Conservation (phyloP, 2,113 vertebrate genomes). For the Suncus etruscus region DNA sequence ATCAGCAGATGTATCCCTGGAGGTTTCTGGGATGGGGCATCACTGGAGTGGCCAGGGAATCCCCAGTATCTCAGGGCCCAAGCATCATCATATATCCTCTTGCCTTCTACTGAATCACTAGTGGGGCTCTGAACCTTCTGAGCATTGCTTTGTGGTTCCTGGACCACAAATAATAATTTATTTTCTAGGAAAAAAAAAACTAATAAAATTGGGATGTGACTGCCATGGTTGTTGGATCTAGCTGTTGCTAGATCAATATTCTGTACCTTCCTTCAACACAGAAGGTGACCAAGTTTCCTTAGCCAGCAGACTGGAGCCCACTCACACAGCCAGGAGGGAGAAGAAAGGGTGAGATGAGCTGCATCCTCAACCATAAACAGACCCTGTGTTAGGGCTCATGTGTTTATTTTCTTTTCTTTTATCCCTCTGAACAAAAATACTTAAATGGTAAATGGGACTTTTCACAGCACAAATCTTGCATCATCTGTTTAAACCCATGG, state of each 20-base stretch:
- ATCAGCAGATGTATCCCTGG: no score
- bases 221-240: neutral
- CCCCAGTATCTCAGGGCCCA: no score
- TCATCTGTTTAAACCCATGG: conserved; percentile 70
- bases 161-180: neutral
- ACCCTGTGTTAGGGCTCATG: neutral
- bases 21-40: no score
- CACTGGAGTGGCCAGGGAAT: no score
- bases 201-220: neutral
- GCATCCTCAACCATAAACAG: conserved; percentile 30
- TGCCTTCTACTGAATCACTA: no score
- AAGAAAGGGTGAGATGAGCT: neutral
- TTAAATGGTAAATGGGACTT: conserved; percentile 67
- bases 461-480: conserved; percentile 41
- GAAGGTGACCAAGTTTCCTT: neutral
- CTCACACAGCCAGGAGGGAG: neutral
- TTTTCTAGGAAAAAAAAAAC: neutral
- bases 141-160: no score
- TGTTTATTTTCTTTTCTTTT: conserved; percentile 75
- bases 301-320: neutral
- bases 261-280: neutral
- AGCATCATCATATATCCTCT: no score
- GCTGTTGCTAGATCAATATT: no score
- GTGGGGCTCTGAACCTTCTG: no score
- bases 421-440: conserved; percentile 62